Percentiles rank a stretch among this genome's conserved stretches.
phyloP scores from a whole-genome alignment of 2,888 invertebrate genomes.

The Pammene aurita region DNA sequence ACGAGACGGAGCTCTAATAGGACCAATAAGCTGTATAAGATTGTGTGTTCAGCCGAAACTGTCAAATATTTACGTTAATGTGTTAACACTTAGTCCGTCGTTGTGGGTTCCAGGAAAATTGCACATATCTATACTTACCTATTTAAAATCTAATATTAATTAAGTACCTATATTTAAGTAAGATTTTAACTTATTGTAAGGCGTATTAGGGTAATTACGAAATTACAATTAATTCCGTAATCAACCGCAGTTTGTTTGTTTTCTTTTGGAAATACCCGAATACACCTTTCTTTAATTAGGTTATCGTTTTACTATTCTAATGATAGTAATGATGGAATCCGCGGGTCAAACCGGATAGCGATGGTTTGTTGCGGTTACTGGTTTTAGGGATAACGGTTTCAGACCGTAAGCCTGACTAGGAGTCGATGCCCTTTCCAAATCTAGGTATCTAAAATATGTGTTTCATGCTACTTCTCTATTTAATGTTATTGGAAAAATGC shows the following conservation, averaged over 20 bases:
- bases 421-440: constrained; percentile 42
- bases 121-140: neutral
- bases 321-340: constrained; percentile 55
- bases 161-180: no score
- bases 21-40: no score
- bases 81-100: neutral
- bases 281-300: neutral
- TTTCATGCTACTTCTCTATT: no score
- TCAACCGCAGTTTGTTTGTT: no score
- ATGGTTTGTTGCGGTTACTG: constrained; percentile 42
- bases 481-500: no score
- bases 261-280: no score
- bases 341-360: constrained; percentile 44
- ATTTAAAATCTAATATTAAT: neutral
- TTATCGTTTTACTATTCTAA: constrained; percentile 49
- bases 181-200: no score
- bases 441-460: neutral
- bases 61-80: constrained; percentile 13
- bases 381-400: constrained; percentile 45
- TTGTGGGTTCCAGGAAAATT: constrained; percentile 21
- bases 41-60: no score
- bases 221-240: no score
- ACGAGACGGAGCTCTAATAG: no score
- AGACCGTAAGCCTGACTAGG: constrained; percentile 42
- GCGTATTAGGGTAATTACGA: no score